These are phyloP conservation scores for Geopemphigus sp. DNA, from an alignment of 1,140 invertebrate species.

Conservation along the genomic window DNA sequence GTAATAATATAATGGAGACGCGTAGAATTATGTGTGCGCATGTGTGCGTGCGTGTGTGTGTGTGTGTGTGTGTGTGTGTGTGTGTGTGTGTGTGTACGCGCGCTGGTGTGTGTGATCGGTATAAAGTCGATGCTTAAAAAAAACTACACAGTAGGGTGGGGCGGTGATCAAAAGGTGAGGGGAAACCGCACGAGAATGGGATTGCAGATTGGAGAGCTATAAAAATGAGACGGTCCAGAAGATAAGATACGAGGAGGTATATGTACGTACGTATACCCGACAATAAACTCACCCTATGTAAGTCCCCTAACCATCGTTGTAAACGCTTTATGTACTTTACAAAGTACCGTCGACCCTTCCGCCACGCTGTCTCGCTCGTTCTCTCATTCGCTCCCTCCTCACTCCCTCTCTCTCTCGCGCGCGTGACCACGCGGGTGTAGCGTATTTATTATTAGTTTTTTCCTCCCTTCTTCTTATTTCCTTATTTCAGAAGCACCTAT, in stretches of 20 bases:
- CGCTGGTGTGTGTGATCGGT: constrained; percentile 23
- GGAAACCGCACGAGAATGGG: constrained; percentile 4
- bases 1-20: constrained; percentile 45
- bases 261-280: constrained; percentile 3
- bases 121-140: constrained; percentile 23
- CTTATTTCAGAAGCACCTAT: neutral
- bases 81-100: no score
- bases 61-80: no score
- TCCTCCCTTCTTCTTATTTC: neutral
- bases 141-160: no score
- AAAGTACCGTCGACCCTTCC: constrained; percentile 30
- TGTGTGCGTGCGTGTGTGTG: no score
- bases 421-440: no score
- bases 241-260: constrained; percentile 42
- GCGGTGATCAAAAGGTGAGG: no score
- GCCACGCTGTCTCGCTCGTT: neutral
- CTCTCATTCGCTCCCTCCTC: no score
- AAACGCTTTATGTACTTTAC: constrained; percentile 49
- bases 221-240: constrained; percentile 46
- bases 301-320: constrained; percentile 42
- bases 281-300: constrained; percentile 47
- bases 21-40: constrained; percentile 23
- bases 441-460: constrained; percentile 43
- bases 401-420: no score
- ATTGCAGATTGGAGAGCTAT: constrained; percentile 35